Base-by-base conservation (phyloP, 2,888 invertebrate genomes). In the Chelonus formosanus region DNA sequence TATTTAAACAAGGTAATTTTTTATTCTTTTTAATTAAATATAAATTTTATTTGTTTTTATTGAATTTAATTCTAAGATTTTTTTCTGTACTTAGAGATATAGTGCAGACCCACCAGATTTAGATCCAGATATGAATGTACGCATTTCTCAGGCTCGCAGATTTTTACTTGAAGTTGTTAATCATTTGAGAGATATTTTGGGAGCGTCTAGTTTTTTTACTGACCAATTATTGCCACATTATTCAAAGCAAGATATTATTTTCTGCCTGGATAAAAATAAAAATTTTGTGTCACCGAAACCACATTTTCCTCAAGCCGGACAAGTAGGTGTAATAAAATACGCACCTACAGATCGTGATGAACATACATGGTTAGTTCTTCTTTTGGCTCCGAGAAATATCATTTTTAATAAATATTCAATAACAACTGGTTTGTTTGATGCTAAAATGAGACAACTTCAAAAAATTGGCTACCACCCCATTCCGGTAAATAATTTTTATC, bases 161-260 rank as follows among this genome's bases (percentile, higher is more conserved):
- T 58, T 55, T 32, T 5, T 56, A 7, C 20, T 35, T 8, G 69
- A 69, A 53, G 35, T 69, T 8, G 5, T 64, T 3, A 40, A 60
- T 48, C 50, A 54, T 44, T 36, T 57, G n/a, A 57, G 60, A 76
- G 47, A 84, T 48, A 75, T 86, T n/a, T 83, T 89, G 47, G 88
- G 87, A 0, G 86, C 87, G 4, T 76, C 84, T 31, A 82, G 43
- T 3, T 35, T 50, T 6, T 35, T 45, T 2, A 81, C 86, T 4
- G 85, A 87, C 67, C 91, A 91, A 78, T 82, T 93, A 69, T 78
- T 94, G 69, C 90, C 93, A 5, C 92, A 93, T 75, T 90, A 88
- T 77, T 85, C 88, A 71, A 86, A 87, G 80, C 87, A 89, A 77
- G 90, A 91, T 82, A 78, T 91, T 36, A 84, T 92, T 20, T 76